Conservation (phyloP, 2,797 vertebrate genomes). For the Molossus alvarezi region DNA sequence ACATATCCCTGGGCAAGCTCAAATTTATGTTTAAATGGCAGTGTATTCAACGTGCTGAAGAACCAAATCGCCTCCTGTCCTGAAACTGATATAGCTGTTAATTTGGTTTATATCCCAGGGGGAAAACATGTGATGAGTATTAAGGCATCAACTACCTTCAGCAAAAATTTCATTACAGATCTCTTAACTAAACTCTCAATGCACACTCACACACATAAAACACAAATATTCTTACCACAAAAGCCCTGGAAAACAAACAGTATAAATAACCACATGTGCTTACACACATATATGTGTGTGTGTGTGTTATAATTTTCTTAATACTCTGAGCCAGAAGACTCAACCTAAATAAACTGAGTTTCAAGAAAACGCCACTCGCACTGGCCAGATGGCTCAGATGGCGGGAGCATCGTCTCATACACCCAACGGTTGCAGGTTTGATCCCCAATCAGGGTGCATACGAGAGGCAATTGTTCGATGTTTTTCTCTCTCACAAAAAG, state of each 20-base stretch:
- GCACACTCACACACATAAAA: neutral
- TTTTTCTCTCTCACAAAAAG: too few species aligned
- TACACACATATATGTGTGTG: neutral
- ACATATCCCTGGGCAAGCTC: neutral
- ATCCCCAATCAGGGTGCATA: too few species aligned
- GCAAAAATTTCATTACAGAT: neutral
- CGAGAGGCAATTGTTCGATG: too few species aligned
- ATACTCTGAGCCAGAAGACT: slow-evolving; percentile 1
- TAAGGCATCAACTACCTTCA: neutral
- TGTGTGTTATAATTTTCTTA: neutral
- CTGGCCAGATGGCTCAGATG: too few species aligned
- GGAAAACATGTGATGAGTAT: neutral
- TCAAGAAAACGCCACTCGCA: neutral
- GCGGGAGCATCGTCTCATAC: too few species aligned
- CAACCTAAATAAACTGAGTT: slow-evolving; percentile 26
- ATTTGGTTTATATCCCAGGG: neutral
- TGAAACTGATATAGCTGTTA: neutral
- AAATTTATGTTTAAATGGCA: neutral
- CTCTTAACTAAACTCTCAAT: neutral
- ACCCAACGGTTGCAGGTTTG: too few species aligned
- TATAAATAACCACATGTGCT: neutral
- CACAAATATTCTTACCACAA: neutral
- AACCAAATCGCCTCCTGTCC: neutral
- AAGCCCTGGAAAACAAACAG: neutral
- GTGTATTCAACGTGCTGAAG: neutral